Evolutionary conservation across 2,113 vertebrate species (phyloP).

Genomic region (Bufo gargarizans): DNA sequence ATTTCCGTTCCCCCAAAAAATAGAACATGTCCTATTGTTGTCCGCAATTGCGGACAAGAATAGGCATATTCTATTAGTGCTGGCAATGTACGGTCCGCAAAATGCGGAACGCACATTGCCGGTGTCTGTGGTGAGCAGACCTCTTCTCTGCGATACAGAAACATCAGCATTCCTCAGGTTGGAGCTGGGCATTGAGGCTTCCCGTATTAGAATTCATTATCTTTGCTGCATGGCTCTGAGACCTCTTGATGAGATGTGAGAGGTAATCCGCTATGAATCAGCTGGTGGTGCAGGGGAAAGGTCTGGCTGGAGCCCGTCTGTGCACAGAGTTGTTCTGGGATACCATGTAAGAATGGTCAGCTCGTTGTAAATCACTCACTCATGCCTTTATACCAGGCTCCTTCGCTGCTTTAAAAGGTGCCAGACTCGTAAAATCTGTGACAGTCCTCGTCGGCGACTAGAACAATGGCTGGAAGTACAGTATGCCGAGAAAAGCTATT

Average conservation of each 20-base stretch:
- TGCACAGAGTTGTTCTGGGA: conserved; percentile 72
- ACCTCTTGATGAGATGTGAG: conserved; percentile 55
- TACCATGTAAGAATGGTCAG: conserved; percentile 72
- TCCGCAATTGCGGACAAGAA: no score
- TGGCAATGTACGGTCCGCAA: no score
- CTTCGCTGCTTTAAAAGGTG: conserved; percentile 65
- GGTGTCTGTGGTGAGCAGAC: conserved; percentile 8
- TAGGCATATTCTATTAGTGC: no score
- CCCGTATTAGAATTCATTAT: conserved; percentile 60
- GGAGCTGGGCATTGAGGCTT: conserved; percentile 59
- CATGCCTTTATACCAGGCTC: conserved; percentile 70
- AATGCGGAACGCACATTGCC: no score
- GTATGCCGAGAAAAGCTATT: not conserved
- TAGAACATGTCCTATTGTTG: no score
- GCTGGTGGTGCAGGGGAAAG: conserved; percentile 71
- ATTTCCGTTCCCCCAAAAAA: no score
- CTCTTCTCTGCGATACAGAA: conserved; percentile 47
- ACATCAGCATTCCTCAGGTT: conserved; percentile 21
- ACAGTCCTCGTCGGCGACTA: not conserved
- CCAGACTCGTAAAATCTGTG: conserved; percentile 64
- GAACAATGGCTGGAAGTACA: not conserved
- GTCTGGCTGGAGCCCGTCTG: conserved; percentile 77
- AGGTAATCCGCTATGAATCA: no score
- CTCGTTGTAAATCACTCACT: conserved; percentile 77
- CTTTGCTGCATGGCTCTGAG: conserved; percentile 62